These are phyloP conservation scores for Plagiodera versicolora DNA, from an alignment of 2,888 invertebrate species.

Conservation along the genomic window DNA sequence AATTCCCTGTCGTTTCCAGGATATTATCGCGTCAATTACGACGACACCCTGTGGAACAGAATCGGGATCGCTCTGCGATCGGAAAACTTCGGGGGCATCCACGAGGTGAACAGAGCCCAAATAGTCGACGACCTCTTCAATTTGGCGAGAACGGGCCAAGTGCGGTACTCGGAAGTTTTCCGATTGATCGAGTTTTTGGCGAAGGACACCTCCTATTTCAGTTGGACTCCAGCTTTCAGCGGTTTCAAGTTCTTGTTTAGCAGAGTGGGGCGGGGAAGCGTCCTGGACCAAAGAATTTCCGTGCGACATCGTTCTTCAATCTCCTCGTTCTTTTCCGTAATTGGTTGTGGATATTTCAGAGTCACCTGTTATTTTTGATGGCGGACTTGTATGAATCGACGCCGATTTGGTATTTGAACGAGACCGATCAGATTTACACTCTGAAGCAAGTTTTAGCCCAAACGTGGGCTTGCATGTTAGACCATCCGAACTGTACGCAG, in stretches of 20 bases:
- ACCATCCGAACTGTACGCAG: slow-evolving; percentile 58
- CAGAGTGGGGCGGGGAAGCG: slow-evolving; percentile 28
- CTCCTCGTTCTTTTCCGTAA: too few species aligned
- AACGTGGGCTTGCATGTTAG: slow-evolving; percentile 66
- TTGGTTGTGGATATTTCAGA: slow-evolving; percentile 23
- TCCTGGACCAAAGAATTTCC: slow-evolving; percentile 27
- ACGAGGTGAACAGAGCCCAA: slow-evolving; percentile 72
- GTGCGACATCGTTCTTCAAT: too few species aligned
- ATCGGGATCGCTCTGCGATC: slow-evolving; percentile 56
- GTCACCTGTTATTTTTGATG: slow-evolving; percentile 25
- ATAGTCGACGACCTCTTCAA: slow-evolving; percentile 73
- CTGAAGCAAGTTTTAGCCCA: slow-evolving; percentile 63
- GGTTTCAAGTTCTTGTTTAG: slow-evolving; percentile 35
- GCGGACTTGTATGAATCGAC: slow-evolving; percentile 24
- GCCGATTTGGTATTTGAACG: slow-evolving; percentile 30
- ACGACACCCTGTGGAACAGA: slow-evolving; percentile 65
- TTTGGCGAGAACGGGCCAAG: slow-evolving; percentile 60
- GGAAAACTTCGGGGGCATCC: slow-evolving; percentile 57
- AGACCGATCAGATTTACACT: slow-evolving; percentile 56
- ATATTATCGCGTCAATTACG: slow-evolving; percentile 68
- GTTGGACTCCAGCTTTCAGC: slow-evolving; percentile 68
- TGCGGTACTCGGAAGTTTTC: slow-evolving; percentile 62
- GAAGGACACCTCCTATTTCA: slow-evolving; percentile 69
- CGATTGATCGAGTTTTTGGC: slow-evolving; percentile 68
- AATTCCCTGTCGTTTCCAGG: slow-evolving; percentile 53